These are phyloP conservation scores for Porphyrio hochstetteri DNA, from an alignment of 2,113 vertebrate genomes.

Conservation along the genomic window DNA sequence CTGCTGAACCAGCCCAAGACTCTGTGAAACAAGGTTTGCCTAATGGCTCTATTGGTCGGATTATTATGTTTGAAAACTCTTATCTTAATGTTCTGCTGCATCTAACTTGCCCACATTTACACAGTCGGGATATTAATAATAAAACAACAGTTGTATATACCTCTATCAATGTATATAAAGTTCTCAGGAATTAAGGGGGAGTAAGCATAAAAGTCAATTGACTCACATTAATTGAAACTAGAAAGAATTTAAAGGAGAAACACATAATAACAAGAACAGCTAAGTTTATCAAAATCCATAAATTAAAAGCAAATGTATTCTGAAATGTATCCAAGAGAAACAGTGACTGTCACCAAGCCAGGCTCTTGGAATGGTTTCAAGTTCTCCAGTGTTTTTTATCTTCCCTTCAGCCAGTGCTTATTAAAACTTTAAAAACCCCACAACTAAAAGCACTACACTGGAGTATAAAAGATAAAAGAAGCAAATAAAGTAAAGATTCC, in stretches of 20 bases:
- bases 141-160: neutral
- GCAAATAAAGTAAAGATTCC: neutral
- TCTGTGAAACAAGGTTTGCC: neutral
- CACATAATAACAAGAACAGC: neutral
- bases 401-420: neutral
- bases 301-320: slow-evolving; percentile 10
- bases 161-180: neutral
- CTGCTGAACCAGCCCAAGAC: neutral
- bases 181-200: neutral
- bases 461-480: neutral
- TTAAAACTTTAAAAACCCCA: neutral
- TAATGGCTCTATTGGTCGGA: neutral
- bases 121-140: neutral
- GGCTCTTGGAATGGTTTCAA: neutral
- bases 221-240: neutral
- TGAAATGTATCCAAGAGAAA: slow-evolving; percentile 37
- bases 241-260: neutral
- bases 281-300: slow-evolving; percentile 13
- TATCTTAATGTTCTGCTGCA: neutral
- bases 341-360: neutral
- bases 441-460: neutral
- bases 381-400: neutral
- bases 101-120: neutral
- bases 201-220: neutral
- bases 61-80: neutral